phyloP scores from a whole-genome alignment of 2,113 vertebrate genomes.

The mouse (Mus musculus) region GRCm39 chr4:154347001-154347500 shows the following conservation, averaged over 20 bases:
- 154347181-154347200: neutral
- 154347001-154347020: constrained; percentile 90
- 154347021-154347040: constrained; percentile 88
- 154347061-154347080: constrained; percentile 89
- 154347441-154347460: neutral
- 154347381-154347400: too few relatives aligned
- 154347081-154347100: constrained; percentile 91
- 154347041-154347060: constrained; percentile 89
- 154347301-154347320: neutral
- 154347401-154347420: neutral
- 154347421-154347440: rapidly evolving
- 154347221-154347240: neutral
- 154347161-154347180: neutral
- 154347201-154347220: neutral
- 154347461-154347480: rapidly evolving
- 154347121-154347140: neutral
- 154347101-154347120: neutral
- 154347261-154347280: neutral
- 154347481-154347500: neutral
- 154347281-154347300: rapidly evolving
- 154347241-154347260: neutral
- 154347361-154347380: rapidly evolving
- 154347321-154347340: neutral
- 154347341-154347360: rapidly evolving
- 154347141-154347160: neutral